Evolutionary conservation across 2,888 invertebrate species (phyloP).

Genomic region (Amiota communis): DNA sequence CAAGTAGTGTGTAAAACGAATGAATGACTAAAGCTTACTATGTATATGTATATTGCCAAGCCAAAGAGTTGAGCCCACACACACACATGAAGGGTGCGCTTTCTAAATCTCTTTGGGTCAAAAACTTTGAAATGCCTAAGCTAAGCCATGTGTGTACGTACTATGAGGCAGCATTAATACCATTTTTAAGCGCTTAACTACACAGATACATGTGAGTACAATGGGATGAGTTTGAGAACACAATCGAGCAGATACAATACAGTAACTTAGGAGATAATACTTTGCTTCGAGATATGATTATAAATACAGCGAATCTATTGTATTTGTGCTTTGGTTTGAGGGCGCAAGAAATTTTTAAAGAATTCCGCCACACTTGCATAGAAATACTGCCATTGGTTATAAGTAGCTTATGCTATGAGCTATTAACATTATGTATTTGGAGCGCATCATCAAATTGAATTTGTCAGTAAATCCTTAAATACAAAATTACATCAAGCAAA

Average conservation of each 20-base stretch:
- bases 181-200: slow-evolving; percentile 18
- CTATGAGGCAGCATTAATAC: slow-evolving; percentile 42
- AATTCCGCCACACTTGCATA: too few species aligned
- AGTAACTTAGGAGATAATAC: not conserved
- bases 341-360: too few species aligned
- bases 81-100: slow-evolving; percentile 2
- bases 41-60: not conserved
- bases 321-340: too few species aligned
- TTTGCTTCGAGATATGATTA: not conserved
- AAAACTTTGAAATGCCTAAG: slow-evolving; percentile 60
- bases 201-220: not conserved
- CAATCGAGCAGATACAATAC: too few species aligned
- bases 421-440: not conserved
- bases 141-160: slow-evolving; percentile 58
- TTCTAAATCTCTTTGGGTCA: slow-evolving; percentile 64
- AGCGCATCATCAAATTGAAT: slow-evolving; percentile 22
- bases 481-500: slow-evolving; percentile 22
- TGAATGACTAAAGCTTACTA: too few species aligned
- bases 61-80: slow-evolving; percentile 1
- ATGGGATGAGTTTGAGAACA: not conserved
- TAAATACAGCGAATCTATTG: not conserved
- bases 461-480: slow-evolving; percentile 28
- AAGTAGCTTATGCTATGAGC: too few species aligned
- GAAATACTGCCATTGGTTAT: too few species aligned
- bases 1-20: not conserved